phyloP scores from a whole-genome alignment of 1,140 invertebrate genomes.

The Aphelenchoides besseyi region DNA sequence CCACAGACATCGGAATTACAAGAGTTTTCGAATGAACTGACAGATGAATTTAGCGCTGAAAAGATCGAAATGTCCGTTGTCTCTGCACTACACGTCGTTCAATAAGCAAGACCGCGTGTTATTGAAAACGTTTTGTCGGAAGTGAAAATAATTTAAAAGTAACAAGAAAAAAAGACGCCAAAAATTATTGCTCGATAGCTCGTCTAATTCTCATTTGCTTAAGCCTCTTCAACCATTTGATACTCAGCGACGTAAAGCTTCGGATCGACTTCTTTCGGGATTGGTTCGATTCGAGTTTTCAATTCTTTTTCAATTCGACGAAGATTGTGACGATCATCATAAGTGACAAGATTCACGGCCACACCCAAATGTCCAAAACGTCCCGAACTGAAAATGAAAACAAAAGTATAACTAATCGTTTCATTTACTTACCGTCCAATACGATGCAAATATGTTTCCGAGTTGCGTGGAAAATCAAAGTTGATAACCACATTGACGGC shows the following conservation, averaged over 20 bases:
- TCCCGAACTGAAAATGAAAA: conserved; percentile 71
- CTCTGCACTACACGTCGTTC: no score
- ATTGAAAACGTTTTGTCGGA: not conserved
- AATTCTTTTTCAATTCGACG: conserved; percentile 98
- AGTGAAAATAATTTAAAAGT: no score
- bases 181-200: not conserved
- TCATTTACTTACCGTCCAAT: conserved; percentile 74
- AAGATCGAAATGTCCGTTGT: no score
- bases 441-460: conserved; percentile 98
- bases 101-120: conserved; percentile 1
- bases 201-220: not conserved
- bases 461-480: conserved; percentile 99
- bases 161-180: no score
- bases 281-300: conserved; percentile 97
- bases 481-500: conserved; percentile 99
- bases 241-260: conserved; percentile 81
- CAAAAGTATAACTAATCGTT: not conserved
- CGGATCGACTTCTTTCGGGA: conserved; percentile 78
- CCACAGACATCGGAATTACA: no score
- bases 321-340: conserved; percentile 92
- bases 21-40: no score
- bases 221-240: conserved; percentile 62
- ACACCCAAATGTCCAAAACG: conserved; percentile 97
- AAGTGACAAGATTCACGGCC: conserved; percentile 98
- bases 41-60: no score